These are phyloP conservation scores for Ricordea florida DNA, from an alignment of 92 coral and sea anemone genomes.

Conservation along the genomic window DNA sequence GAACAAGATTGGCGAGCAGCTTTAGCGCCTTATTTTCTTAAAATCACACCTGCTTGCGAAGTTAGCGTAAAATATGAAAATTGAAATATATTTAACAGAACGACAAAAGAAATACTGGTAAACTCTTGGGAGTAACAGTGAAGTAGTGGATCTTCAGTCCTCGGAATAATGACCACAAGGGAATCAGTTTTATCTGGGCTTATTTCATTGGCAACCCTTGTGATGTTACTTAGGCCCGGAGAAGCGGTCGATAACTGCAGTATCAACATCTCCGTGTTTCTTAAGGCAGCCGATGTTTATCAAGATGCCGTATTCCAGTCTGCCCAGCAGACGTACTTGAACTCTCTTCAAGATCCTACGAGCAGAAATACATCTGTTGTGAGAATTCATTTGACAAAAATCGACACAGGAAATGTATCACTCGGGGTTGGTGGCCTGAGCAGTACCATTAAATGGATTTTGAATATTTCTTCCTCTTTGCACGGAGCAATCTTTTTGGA, in stretches of 20 bases:
- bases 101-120: too few species aligned
- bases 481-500: slow-evolving; percentile 17
- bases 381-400: slow-evolving; percentile 1
- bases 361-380: neutral
- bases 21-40: too few species aligned
- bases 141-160: too few species aligned
- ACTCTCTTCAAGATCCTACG: neutral
- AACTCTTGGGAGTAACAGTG: too few species aligned
- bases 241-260: slow-evolving; percentile 8
- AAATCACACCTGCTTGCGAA: too few species aligned
- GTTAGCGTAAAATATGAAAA: too few species aligned
- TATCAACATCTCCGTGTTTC: slow-evolving; percentile 28
- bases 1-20: too few species aligned
- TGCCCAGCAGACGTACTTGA: neutral
- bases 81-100: too few species aligned
- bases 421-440: neutral
- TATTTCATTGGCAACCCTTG: neutral
- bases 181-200: neutral
- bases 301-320: slow-evolving; percentile 8
- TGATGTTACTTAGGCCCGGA: neutral
- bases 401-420: neutral
- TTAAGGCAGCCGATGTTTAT: slow-evolving; percentile 8
- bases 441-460: neutral
- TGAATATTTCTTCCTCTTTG: neutral
- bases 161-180: neutral